Evolutionary conservation across 2,888 invertebrate species (phyloP).

Genomic region (Lydus trimaculatus): DNA sequence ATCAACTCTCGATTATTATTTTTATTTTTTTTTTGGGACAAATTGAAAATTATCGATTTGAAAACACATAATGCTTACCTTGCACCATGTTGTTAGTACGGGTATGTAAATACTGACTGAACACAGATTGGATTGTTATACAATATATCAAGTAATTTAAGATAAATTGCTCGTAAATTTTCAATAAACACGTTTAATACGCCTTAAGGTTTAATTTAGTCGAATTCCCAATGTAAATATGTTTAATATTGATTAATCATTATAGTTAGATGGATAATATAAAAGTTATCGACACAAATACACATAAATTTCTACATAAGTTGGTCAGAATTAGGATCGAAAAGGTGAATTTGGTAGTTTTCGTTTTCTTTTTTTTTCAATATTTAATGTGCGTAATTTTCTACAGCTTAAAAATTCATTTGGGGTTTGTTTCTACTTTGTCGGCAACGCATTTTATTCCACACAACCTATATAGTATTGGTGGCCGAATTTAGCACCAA

Average conservation of each 20-base stretch:
- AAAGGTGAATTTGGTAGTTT: neutral
- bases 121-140: slow-evolving; percentile 9
- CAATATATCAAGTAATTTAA: slow-evolving; percentile 8
- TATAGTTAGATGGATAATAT: neutral
- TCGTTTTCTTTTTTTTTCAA: neutral
- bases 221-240: slow-evolving; percentile 3
- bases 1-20: too few relatives aligned
- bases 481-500: too few relatives aligned
- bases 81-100: neutral
- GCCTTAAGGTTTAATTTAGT: slow-evolving; percentile 3
- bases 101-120: slow-evolving; percentile 6
- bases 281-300: neutral
- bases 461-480: too few relatives aligned
- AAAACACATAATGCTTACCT: neutral
- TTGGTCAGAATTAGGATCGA: neutral
- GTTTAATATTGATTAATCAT: slow-evolving; percentile 3
- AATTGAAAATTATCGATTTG: neutral
- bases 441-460: too few relatives aligned
- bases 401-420: neutral
- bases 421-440: neutral
- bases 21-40: neutral
- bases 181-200: slow-evolving; percentile 9
- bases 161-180: slow-evolving; percentile 10
- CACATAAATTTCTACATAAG: neutral
- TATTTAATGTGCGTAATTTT: neutral